Evolutionary conservation across 2,797 vertebrate genomes (phyloP), one percentile per base, ranked within the genome.

Genomic region (Anguilla megastoma): DNA sequence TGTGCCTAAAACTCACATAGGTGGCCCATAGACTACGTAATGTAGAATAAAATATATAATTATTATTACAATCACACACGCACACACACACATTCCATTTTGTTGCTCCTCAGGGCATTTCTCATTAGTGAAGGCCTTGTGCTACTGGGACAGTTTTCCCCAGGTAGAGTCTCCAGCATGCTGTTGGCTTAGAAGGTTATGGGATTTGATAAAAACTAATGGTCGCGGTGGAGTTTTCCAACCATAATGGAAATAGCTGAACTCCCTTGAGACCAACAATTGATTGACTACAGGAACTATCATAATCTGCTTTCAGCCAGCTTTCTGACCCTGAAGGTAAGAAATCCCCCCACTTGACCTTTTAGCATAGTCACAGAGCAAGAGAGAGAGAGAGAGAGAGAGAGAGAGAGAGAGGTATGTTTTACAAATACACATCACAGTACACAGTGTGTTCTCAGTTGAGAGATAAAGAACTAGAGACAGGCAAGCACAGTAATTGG

Each of bases 181-280:
- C 54, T 71, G 1, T 86, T 58, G 74, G 16, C 56, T 80, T 30
- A 94, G 94, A 91, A 94, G 92, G 93, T 95, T 92, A 94, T 91
- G 92, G 94, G 94, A 95, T 71, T 93, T 94, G 89, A 92, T 89
- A 90, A 93, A 92, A 84, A 88, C 12, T 21, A n/a, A 52, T 45
- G 87, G 63, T 48, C 83, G 21, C 83, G 4, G 16, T 36, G 87
- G 92, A 84, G 54, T 95, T 93, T 92, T 88, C 86, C 90, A 91
- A 89, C 89, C 90, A 93, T 94, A 93, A 95, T 95, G 94, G 93
- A 94, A 95, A 94, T 93, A 92, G 91, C 89, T 82, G 24, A 86
- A 92, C 88, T n/a, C 93, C 92, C 93, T 87, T 60, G 94, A 94
- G 95, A 94, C 92, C 89, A 90, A 91, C 91, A 93, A 92, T 93